These are phyloP conservation scores for Anisognathus igniventris DNA, from an alignment of 2,797 vertebrate genomes.

Conservation along the genomic window DNA sequence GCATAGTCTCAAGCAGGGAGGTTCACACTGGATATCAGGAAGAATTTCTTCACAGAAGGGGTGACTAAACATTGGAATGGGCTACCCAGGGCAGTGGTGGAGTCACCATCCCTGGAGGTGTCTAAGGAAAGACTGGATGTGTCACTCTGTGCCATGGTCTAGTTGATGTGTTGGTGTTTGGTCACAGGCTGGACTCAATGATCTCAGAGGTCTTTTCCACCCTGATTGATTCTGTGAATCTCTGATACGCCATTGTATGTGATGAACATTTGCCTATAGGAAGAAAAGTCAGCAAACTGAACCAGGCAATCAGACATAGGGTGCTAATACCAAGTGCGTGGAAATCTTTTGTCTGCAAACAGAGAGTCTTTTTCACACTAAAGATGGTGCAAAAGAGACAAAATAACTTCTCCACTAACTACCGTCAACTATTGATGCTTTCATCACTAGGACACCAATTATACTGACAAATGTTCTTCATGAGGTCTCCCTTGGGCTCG, in stretches of 20 bases:
- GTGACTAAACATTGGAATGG: background rate
- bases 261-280: background rate
- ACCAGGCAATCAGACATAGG: rapidly evolving
- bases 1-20: no score
- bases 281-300: background rate
- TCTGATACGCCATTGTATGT: background rate
- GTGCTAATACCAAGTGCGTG: background rate
- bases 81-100: background rate
- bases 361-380: background rate
- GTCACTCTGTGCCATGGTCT: background rate
- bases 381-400: background rate
- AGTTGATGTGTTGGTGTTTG: rapidly evolving
- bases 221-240: background rate
- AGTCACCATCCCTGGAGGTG: no score
- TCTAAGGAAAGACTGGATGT: background rate
- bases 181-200: rapidly evolving
- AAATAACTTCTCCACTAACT: background rate
- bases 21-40: background rate
- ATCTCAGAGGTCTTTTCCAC: background rate
- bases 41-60: background rate
- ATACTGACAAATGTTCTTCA: background rate
- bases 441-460: background rate
- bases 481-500: background rate
- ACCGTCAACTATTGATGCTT: background rate
- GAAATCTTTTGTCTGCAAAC: background rate